Evolutionary conservation across 2,113 vertebrate species (phyloP).

Genomic region (Oreochromis tanganicae): DNA sequence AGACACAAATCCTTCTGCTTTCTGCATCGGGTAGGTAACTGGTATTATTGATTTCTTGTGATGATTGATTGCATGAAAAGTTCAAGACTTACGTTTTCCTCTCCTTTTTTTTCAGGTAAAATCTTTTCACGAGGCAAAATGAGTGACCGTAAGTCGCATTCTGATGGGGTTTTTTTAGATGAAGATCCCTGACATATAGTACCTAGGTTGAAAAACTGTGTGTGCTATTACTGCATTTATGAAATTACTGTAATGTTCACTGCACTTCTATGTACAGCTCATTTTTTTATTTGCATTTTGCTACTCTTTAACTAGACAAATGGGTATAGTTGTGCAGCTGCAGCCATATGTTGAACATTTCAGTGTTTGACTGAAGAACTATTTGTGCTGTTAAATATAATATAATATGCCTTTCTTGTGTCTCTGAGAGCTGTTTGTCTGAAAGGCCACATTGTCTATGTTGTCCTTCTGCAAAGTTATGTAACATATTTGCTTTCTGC

Average conservation of each 20-base stretch:
- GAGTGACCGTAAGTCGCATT: conserved; percentile 10
- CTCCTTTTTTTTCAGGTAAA: neutral
- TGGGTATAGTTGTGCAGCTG: no score
- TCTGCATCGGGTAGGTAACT: neutral
- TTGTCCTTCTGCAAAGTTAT: neutral
- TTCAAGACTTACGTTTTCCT: neutral
- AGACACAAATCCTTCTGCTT: neutral
- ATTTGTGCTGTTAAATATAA: neutral
- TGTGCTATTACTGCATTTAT: neutral
- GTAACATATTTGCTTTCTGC: neutral
- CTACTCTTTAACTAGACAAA: neutral
- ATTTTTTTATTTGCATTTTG: neutral
- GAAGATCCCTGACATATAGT: neutral
- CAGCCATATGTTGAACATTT: no score
- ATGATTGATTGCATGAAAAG: neutral
- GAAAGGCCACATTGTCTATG: neutral
- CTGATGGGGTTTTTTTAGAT: neutral
- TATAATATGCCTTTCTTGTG: neutral
- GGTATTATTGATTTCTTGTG: neutral
- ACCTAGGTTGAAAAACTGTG: neutral
- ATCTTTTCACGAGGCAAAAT: neutral
- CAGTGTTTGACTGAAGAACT: neutral
- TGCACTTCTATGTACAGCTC: neutral
- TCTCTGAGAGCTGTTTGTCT: neutral
- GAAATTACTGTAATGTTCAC: neutral